Conservation (phyloP, 1,140 invertebrate genomes). For the Brachionus koreanus region DNA sequence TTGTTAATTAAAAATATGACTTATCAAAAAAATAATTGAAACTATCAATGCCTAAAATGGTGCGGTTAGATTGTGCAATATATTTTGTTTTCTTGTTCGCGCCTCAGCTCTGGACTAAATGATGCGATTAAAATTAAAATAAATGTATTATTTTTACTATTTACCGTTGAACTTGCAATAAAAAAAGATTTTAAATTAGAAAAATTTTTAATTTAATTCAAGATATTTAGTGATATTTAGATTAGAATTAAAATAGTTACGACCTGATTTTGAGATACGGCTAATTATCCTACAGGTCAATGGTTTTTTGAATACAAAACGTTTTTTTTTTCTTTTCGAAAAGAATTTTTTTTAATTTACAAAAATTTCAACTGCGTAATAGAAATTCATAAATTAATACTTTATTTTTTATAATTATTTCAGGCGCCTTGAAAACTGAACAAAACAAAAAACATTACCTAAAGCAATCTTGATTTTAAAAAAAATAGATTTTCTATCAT, state of each 20-base stretch:
- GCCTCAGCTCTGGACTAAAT: neutral
- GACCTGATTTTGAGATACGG: neutral
- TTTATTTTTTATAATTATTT: neutral
- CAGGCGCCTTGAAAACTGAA: neutral
- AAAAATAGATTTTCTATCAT: neutral
- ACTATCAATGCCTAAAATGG: neutral
- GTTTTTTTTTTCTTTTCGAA: neutral
- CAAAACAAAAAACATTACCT: neutral
- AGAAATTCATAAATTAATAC: neutral
- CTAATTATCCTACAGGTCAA: neutral
- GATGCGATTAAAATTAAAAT: neutral
- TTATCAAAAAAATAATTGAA: neutral
- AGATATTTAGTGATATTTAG: neutral
- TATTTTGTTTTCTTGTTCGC: neutral
- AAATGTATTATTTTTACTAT: neutral
- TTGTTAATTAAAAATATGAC: neutral
- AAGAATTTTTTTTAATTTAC: neutral
- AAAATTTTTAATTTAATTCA: neutral
- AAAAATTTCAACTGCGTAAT: neutral
- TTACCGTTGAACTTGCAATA: neutral
- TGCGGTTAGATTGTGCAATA: neutral
- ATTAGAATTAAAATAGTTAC: neutral
- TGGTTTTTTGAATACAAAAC: neutral
- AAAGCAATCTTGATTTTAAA: neutral
- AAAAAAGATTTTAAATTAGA: neutral